Evolutionary conservation across 2,113 vertebrate species (phyloP), one percentile per base, ranked within the genome.

Genomic region (Syrmaticus mikado): DNA sequence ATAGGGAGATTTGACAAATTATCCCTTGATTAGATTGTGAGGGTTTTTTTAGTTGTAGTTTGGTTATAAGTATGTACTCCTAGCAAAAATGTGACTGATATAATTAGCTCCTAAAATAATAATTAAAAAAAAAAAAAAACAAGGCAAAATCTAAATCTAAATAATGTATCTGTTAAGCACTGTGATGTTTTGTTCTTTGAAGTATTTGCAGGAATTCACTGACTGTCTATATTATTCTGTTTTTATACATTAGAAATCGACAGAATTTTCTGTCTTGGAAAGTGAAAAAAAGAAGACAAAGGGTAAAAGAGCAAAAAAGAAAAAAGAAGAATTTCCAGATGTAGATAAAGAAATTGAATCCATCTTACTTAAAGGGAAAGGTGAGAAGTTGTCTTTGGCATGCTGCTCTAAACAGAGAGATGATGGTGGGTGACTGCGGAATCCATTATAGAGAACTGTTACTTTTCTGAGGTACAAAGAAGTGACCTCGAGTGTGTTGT

Each of bases 231-330:
- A 5, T 72, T 61, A 89, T 87, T 85, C 50, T 90, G 50, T 27
- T 85, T 91, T 90, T 92, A 53, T 94, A 48, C 41, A 61, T n/a
- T 87, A 98, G 98, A 93, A 96, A 92, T 90, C 97, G 61, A 95
- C 88, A 71, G 97, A 98, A 5, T 57, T 94, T 82, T 98, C 98
- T 41, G 61, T 96, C 78, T 94, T 98, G 95, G 98, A 99, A 76
- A 94, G 94, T 53, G 97, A 97, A 75, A 98, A 90, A 82, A 98
- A 97, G 77, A 97, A 91, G 64, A 97, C 97, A 86, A 97, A 92
- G 92, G 25, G 85, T 50, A 98, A 95, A 75, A 97, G 94, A 95
- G 58, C 60, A 55, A 98, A 98, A 92, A 97, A 97, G 22, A 98
- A 88, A 91, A 97, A 96, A 67, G 94, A 90, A 45, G 94, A 90